A percentile compares a stretch with the other conserved stretches of the same genome.
Evolutionary conservation across 2,888 invertebrate species (phyloP).

Genomic region (Chaitophorus viminalis): DNA sequence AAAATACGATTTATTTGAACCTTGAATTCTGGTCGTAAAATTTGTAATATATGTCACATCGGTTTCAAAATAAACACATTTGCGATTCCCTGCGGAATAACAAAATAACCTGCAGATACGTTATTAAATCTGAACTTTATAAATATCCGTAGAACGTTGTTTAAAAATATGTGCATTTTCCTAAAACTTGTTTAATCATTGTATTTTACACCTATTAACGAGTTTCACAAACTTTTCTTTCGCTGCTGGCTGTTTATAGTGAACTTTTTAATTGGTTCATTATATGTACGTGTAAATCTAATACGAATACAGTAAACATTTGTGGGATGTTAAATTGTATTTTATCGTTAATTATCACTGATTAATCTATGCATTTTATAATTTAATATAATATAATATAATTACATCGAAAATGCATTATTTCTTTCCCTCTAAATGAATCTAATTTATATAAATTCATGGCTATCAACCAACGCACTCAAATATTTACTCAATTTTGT

Average conservation of each 20-base stretch:
- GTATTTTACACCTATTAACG: slow-evolving; percentile 28
- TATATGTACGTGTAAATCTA: not conserved
- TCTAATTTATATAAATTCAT: too few species aligned
- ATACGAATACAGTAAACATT: not conserved
- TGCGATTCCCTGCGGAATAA: not conserved
- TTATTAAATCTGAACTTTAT: not conserved
- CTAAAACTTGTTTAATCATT: slow-evolving; percentile 27
- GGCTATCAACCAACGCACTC: too few species aligned
- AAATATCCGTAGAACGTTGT: not conserved
- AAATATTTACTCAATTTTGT: too few species aligned
- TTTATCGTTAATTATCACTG: not conserved
- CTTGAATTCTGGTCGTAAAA: too few species aligned
- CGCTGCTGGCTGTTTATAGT: not conserved
- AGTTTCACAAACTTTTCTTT: slow-evolving; percentile 10
- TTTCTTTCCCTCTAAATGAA: too few species aligned
- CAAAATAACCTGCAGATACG: not conserved
- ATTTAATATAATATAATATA: too few species aligned
- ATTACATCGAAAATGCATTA: too few species aligned
- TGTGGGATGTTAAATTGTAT: not conserved
- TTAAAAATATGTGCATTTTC: not conserved
- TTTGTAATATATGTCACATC: too few species aligned
- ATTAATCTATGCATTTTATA: too few species aligned
- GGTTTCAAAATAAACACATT: not conserved
- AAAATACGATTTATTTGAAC: too few species aligned
- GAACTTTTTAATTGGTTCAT: slow-evolving; percentile 42